Percentiles rank a stretch among this genome's conserved stretches.
Conservation (phyloP, 2,113 vertebrate species). For the Notarius quadriscutis region DNA sequence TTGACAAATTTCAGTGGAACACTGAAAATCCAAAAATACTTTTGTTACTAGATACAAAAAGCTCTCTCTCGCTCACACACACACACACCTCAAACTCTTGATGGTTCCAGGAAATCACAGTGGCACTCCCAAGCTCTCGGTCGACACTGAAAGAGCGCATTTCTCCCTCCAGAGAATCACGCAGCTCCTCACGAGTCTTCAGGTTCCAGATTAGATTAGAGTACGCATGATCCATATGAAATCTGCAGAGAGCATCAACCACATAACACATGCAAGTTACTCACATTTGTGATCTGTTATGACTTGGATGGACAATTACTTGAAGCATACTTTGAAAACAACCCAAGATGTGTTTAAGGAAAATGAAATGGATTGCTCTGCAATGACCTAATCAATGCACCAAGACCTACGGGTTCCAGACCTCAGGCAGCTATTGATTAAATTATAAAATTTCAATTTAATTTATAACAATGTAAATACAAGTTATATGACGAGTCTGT, state of each 20-base stretch:
- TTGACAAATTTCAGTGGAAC: background rate
- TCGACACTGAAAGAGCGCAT: constrained; percentile 94
- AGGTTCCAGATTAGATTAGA: constrained; percentile 99
- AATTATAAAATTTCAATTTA: too few relatives aligned
- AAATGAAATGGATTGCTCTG: background rate
- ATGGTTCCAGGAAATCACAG: constrained; percentile 97
- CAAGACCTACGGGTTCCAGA: background rate
- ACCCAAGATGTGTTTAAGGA: background rate
- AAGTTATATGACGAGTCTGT: background rate
- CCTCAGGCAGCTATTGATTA: background rate
- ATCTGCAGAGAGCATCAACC: constrained; percentile 69
- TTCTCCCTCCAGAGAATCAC: constrained; percentile 92
- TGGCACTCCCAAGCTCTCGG: constrained; percentile 90
- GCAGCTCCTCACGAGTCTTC: constrained; percentile 94
- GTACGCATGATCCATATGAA: constrained; percentile 90
- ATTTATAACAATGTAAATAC: too few relatives aligned
- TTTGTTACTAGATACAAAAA: background rate
- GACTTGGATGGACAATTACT: background rate
- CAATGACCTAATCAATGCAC: background rate
- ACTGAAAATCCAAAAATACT: background rate
- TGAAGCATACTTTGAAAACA: background rate
- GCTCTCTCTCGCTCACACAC: too few relatives aligned
- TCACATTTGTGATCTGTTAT: background rate
- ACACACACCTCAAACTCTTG: constrained; percentile 92
- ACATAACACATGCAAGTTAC: background rate